Base-by-base conservation (phyloP, 2,888 invertebrate species). In the Anarsia innoxiella region DNA sequence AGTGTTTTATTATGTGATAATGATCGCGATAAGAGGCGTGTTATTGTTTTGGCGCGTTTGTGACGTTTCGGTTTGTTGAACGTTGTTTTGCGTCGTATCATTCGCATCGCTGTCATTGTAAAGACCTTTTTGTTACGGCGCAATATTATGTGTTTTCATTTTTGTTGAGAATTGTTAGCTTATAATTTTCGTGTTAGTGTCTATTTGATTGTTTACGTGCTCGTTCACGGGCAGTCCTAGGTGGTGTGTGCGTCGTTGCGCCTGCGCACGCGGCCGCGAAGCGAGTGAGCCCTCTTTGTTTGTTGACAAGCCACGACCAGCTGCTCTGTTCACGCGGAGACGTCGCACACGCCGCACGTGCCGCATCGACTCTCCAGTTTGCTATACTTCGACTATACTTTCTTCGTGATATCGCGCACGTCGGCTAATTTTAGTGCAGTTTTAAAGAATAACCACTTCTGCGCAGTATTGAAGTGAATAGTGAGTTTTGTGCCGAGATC, bases 241-340 rank as follows among this genome's bases (percentile, higher is more conserved):
- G 41, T 49, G 57, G 72, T 69, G 67, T 68, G 72, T 53, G 72
- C 64, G 67, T 57, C 59, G 63, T 53, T 59, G 72, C 74, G 75
- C 72, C 63, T 74, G 78, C 75, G 75, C 73, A 60, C 60, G 15
- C 59, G 62, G 58, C 53, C 52, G 54, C 64, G 63, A 65, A n/a
- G n/a, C n/a, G n/a, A n/a, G n/a, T 74, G 66, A 71, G 72, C 73
- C 69, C 71, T 77, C 82, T 82, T 79, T 82, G 82, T 82, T 82
- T 82, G 82, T 82, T 82, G 82, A 82, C 82, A 82, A 82, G 80
- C 80, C 51, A 57, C 62, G 59, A 60, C 64, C 51, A 48, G 56
- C 56, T 57, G 45, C 44, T 35, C 42, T 49, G 62, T 68, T 67
- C 66, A 66, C 66, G 69, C 56, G 54, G 53, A 48, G 65, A 61